These are phyloP conservation scores for Trichonephila clavipes DNA, from an alignment of 1,140 invertebrate species.

Conservation along the genomic window DNA sequence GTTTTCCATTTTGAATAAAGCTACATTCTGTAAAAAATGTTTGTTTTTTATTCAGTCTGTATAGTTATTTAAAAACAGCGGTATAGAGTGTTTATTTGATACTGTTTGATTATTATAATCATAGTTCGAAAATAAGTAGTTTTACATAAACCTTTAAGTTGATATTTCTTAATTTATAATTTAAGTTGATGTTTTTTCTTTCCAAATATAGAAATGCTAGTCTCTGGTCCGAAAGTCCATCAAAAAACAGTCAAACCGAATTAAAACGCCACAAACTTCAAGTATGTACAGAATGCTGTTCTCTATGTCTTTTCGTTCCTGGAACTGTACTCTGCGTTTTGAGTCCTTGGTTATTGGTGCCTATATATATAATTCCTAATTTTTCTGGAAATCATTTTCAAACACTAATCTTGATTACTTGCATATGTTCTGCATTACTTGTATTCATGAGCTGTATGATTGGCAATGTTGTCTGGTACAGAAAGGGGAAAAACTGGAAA, in stretches of 20 bases:
- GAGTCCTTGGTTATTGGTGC: constrained; percentile 69
- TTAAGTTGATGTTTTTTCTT: no score
- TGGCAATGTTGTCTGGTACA: constrained; percentile 76
- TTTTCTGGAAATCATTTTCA: constrained; percentile 58
- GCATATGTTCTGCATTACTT: constrained; percentile 64
- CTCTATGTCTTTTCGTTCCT: constrained; percentile 60
- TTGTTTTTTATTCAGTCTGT: no score
- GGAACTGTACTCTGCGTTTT: constrained; percentile 57
- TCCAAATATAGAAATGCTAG: neutral
- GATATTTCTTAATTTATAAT: no score
- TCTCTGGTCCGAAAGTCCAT: constrained; percentile 40
- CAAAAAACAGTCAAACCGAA: constrained; percentile 27
- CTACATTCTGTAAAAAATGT: no score
- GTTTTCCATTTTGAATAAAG: no score
- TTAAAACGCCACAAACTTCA: constrained; percentile 31
- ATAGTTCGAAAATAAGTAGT: no score
- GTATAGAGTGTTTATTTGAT: no score
- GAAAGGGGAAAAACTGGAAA: constrained; percentile 70
- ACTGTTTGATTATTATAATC: no score
- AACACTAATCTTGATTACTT: constrained; percentile 57
- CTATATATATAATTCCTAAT: constrained; percentile 72
- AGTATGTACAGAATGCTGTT: constrained; percentile 65
- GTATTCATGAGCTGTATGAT: constrained; percentile 67
- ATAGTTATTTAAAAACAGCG: no score
- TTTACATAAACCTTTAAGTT: no score